phyloP scores from a whole-genome alignment of 2,113 vertebrate genomes.

The Podilymbus podiceps region DNA sequence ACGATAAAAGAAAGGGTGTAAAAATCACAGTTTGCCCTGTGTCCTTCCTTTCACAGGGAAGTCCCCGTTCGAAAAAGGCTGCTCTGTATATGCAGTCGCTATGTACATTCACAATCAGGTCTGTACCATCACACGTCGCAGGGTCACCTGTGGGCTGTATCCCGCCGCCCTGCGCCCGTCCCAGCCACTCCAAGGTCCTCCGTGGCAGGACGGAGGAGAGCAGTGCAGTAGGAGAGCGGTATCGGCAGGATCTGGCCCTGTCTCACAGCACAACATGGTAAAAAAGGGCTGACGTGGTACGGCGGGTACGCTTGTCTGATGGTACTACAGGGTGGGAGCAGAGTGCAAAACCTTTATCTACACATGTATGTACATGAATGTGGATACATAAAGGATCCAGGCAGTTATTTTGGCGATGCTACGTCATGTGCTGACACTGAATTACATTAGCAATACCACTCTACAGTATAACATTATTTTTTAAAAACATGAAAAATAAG shows the following conservation, averaged over 20 bases:
- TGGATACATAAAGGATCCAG: not conserved
- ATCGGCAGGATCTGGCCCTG: not conserved
- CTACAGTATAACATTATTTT: rapidly evolving
- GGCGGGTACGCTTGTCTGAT: not conserved
- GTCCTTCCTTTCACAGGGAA: not conserved
- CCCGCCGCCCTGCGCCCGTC: not conserved
- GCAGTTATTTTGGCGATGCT: not conserved
- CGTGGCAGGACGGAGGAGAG: rapidly evolving
- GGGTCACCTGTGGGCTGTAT: not conserved
- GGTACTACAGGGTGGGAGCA: not conserved
- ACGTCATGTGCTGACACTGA: not conserved
- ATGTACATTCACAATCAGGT: rapidly evolving
- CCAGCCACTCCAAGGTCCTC: not conserved
- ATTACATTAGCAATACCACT: not conserved
- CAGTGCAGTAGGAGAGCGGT: not conserved
- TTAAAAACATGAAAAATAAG: not conserved
- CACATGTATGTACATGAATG: not conserved
- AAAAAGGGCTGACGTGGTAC: not conserved
- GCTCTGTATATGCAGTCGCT: not conserved
- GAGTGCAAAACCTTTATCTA: not conserved
- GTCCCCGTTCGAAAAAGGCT: not conserved
- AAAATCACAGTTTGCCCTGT: not conserved
- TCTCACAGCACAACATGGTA: not conserved
- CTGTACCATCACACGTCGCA: not conserved
- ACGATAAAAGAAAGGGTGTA: not conserved